Conservation (phyloP, 2,797 vertebrate genomes). For the Crocidura indochinensis region DNA sequence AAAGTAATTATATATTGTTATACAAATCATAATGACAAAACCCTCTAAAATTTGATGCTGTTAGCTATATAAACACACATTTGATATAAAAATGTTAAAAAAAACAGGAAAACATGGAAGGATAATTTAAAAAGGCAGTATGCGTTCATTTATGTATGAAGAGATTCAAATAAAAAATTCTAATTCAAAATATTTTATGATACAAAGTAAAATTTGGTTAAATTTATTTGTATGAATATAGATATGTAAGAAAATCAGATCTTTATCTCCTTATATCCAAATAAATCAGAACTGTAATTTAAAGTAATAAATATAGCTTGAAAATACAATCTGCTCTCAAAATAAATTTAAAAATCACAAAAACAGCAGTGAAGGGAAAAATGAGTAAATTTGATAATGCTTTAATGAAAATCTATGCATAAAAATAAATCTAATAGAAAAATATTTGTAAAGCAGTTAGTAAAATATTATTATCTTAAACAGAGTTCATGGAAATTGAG, state of each 20-base stretch:
- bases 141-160: neutral
- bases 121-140: neutral
- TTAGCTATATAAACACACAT: neutral
- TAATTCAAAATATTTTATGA: neutral
- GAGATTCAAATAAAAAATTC: neutral
- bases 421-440: conserved; percentile 21
- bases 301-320: conserved; percentile 20
- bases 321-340: neutral
- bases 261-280: neutral
- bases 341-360: neutral
- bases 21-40: conserved; percentile 24
- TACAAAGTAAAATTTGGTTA: neutral
- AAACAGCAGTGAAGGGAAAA: neutral
- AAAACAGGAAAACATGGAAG: neutral
- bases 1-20: neutral
- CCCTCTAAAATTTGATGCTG: neutral
- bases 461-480: conserved; percentile 3
- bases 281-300: neutral
- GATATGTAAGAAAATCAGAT: neutral
- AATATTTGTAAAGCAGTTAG: conserved; percentile 2
- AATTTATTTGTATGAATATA: neutral
- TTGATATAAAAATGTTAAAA: neutral
- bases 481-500: neutral
- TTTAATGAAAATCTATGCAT: conserved; percentile 11
- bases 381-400: neutral